Evolutionary conservation across 2,113 vertebrate genomes (phyloP).

Genomic region (Paradoxurus hermaphroditus): DNA sequence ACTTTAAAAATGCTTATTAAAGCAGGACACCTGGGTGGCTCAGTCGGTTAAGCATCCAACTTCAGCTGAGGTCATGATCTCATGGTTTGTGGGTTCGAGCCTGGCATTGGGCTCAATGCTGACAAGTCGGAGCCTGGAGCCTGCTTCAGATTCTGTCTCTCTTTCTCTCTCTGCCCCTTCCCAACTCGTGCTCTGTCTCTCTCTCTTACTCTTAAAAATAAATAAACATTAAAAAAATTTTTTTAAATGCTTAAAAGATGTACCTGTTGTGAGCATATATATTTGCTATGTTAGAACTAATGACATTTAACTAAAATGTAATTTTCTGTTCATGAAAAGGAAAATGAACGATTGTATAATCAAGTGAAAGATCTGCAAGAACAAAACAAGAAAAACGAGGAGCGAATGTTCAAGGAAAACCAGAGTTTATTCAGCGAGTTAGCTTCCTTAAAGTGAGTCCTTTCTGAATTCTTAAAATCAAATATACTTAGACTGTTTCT

Average conservation of each 20-base stretch:
- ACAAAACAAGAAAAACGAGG: constrained; percentile 89
- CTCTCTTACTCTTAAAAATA: too few relatives aligned
- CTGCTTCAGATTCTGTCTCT: too few relatives aligned
- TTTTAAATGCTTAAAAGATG: background rate
- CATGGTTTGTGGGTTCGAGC: too few relatives aligned
- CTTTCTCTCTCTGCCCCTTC: too few relatives aligned
- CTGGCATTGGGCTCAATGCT: too few relatives aligned
- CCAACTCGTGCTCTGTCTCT: too few relatives aligned
- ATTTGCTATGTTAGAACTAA: background rate
- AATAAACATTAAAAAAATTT: too few relatives aligned
- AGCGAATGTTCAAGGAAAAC: constrained; percentile 94
- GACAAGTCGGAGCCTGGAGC: too few relatives aligned
- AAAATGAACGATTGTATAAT: constrained; percentile 93
- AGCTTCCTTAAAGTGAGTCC: constrained; percentile 85
- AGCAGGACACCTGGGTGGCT: too few relatives aligned
- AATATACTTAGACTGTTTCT: background rate
- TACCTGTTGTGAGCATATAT: background rate
- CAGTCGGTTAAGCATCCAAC: too few relatives aligned
- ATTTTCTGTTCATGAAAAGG: constrained; percentile 81
- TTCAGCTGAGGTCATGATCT: too few relatives aligned
- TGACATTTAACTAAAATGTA: constrained; percentile 40
- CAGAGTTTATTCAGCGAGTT: constrained; percentile 89
- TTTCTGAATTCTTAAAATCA: constrained; percentile 48
- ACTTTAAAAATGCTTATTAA: background rate
- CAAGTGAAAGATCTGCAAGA: constrained; percentile 92